Evolutionary conservation across 2,888 invertebrate genomes (phyloP), one percentile per base, ranked within the genome.

Genomic region (Crossocerus cetratus): DNA sequence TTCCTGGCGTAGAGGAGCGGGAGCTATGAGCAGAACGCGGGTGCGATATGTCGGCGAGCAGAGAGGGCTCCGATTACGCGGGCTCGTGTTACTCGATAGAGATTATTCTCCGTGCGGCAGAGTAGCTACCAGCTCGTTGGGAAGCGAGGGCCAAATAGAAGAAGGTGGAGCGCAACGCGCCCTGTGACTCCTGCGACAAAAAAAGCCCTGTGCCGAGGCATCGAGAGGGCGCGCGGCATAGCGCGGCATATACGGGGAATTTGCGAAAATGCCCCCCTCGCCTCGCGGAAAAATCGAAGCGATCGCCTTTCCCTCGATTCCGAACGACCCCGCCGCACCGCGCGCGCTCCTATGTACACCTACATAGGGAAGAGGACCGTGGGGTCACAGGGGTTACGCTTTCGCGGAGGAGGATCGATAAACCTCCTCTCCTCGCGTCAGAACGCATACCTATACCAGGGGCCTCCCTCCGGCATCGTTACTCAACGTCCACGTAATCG

Each of bases 41-140:
- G 53, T 13, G 55, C 23, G 55, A 66, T 65, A 67, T 68, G 72
- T 61, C 65, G 72, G 67, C 64, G 62, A 62, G 57, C 32, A 32
- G 64, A 72, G 72, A 72, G 72, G 72, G 65, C 61, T 72, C 65
- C 62, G 72, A 72, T 80, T 74, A 69, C 69, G 71, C 23, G 64
- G 63, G 65, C 71, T 80, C 73, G 72, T 77, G 78, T 81, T 81
- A 78, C 72, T 55, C 67, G 65, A 66, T 63, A 69, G 70, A 69
- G 70, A 79, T 79, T 82, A 77, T 79, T 76, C 75, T 61, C 69
- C 72, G 68, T 77, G 75, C 65, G 76, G 70, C 68, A 75, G 65
- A 58, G 75, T 60, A 63, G 62, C 61, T 58, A 55, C 54, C 54
- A 44, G 53, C 23, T 18, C 49, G 45, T 42, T 20, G 53, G 61